A percentile compares a stretch with the other conserved stretches of the same genome.
Conservation (phyloP, 1,140 invertebrate species). For the Lordiphosa clarofinis region DNA sequence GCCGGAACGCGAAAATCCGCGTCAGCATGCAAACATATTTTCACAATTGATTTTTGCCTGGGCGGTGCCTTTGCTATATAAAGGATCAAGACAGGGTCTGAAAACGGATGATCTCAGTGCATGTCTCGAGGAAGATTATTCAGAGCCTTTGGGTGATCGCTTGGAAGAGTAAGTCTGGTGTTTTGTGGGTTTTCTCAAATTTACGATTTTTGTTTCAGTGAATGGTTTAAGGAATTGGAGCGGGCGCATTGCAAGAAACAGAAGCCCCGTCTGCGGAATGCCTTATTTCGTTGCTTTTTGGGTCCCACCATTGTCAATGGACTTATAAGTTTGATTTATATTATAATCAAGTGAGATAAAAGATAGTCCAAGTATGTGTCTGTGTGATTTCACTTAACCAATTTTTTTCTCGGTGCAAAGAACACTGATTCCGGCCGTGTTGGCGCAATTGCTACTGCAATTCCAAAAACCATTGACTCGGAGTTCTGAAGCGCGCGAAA, state of each 20-base stretch:
- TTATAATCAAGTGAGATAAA: constrained; percentile 79
- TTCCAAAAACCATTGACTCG: constrained; percentile 46
- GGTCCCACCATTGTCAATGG: constrained; percentile 79
- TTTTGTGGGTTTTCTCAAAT: no score
- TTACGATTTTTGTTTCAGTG: constrained; percentile 56
- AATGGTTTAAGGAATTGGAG: constrained; percentile 81
- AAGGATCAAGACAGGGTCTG: constrained; percentile 65
- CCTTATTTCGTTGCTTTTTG: constrained; percentile 79
- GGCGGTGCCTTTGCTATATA: constrained; percentile 72
- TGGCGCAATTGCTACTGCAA: constrained; percentile 79
- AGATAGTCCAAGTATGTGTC: neutral
- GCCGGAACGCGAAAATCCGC: constrained; percentile 70
- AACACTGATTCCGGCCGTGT: constrained; percentile 80
- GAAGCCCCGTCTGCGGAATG: constrained; percentile 79
- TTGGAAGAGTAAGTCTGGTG: constrained; percentile 72
- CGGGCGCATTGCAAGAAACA: constrained; percentile 61
- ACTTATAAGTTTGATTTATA: constrained; percentile 77
- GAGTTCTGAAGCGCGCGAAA: neutral
- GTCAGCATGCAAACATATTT: constrained; percentile 66
- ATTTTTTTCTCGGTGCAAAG: constrained; percentile 28
- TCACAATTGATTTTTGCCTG: constrained; percentile 79
- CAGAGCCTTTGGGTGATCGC: constrained; percentile 72
- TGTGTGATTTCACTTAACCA: neutral
- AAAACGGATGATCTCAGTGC: constrained; percentile 73
- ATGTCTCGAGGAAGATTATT: constrained; percentile 70